A percentile compares a stretch with the other conserved stretches of the same genome.
phyloP scores from a whole-genome alignment of 2,888 invertebrate species.

The Melitaea athalia region DNA sequence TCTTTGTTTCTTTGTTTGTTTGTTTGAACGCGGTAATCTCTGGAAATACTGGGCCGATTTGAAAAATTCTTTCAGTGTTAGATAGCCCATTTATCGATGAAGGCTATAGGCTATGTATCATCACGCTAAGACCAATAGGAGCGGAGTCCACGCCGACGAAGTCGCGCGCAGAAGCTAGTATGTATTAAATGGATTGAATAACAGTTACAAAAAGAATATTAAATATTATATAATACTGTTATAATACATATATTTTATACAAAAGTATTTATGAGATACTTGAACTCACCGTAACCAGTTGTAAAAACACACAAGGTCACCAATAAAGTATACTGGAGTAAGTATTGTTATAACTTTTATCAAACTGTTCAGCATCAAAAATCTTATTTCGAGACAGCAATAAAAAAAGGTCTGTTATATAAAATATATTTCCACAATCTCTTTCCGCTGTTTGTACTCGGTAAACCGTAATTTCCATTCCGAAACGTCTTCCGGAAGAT shows the following conservation, averaged over 20 bases:
- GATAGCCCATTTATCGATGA: no score
- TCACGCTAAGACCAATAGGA: no score
- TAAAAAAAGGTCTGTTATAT: conserved; percentile 7
- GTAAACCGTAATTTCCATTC: conserved; percentile 33
- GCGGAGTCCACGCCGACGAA: no score
- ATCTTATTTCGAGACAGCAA: background rate
- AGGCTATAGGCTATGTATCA: no score
- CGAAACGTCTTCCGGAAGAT: conserved; percentile 26
- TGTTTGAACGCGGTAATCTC: no score
- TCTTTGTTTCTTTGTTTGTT: no score
- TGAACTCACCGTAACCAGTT: background rate
- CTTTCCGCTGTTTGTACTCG: conserved; percentile 17
- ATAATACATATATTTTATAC: background rate
- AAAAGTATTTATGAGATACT: background rate
- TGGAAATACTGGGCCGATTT: no score
- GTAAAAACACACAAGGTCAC: background rate
- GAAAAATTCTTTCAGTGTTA: no score
- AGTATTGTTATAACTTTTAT: background rate
- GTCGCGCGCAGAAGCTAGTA: no score
- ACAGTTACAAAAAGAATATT: no score
- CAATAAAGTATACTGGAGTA: background rate
- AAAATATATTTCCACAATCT: conserved; percentile 16
- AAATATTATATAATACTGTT: no score
- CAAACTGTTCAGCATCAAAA: background rate
- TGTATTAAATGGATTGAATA: no score